Conservation (phyloP, 1,140 invertebrate species). For the Cydia pomonella region DNA sequence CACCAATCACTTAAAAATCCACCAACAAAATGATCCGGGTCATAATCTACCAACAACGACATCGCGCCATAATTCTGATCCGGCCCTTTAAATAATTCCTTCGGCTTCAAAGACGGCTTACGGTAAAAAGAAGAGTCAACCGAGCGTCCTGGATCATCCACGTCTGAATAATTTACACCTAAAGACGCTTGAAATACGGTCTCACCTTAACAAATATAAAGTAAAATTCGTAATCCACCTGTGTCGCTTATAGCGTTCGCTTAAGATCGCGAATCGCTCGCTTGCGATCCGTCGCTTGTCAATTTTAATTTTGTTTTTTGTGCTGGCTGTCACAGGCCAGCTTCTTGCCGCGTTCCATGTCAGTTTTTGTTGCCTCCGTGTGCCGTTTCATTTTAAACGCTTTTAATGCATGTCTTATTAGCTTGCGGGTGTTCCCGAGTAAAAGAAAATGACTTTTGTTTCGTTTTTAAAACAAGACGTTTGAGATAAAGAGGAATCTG, state of each 20-base stretch:
- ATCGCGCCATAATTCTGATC: conserved; percentile 54
- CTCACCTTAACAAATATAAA: conserved; percentile 34
- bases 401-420: conserved; percentile 56
- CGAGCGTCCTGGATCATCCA: conserved; percentile 57
- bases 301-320: conserved; percentile 18
- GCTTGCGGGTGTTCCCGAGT: conserved; percentile 41
- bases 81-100: conserved; percentile 55
- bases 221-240: conserved; percentile 15
- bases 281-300: neutral
- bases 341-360: conserved; percentile 56
- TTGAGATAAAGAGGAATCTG: conserved; percentile 22
- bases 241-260: neutral
- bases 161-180: conserved; percentile 72
- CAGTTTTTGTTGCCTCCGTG: conserved; percentile 55
- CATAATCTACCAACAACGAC: conserved; percentile 49
- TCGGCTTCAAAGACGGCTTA: conserved; percentile 55
- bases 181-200: conserved; percentile 56
- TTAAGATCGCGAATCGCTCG: conserved; percentile 21
- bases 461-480: conserved; percentile 29
- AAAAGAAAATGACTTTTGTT: conserved; percentile 31
- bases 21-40: conserved; percentile 25
- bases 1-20: neutral
- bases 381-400: conserved; percentile 51
- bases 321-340: conserved; percentile 47
- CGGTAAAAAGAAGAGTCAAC: conserved; percentile 58